Percentiles rank a stretch among this genome's conserved stretches.
Evolutionary conservation across 1,140 invertebrate genomes (phyloP).

Genomic region (Drosophila athabasca): DNA sequence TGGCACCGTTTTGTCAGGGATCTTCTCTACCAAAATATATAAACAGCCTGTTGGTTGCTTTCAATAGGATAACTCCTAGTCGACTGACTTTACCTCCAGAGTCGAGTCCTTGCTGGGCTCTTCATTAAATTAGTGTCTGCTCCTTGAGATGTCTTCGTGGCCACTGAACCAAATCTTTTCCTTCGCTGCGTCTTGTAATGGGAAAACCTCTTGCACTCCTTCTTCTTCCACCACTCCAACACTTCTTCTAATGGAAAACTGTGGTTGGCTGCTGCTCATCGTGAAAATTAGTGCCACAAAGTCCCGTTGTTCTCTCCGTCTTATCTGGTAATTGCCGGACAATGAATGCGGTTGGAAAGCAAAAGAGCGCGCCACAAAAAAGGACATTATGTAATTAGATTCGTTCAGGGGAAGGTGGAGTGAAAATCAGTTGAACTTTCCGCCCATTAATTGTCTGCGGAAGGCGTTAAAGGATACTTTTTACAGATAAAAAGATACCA

Average conservation of each 20-base stretch:
- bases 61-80: constrained; percentile 1
- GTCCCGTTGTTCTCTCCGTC: constrained; percentile 15
- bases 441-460: constrained; percentile 37
- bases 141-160: neutral
- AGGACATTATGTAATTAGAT: constrained; percentile 67
- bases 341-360: constrained; percentile 24
- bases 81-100: neutral
- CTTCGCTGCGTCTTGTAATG: neutral
- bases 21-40: no score
- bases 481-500: neutral
- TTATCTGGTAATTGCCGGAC: constrained; percentile 63
- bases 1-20: neutral
- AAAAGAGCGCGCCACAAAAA: constrained; percentile 25
- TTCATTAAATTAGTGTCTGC: constrained; percentile 45
- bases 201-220: constrained; percentile 8
- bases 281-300: constrained; percentile 55
- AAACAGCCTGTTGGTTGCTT: no score
- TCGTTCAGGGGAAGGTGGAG: constrained; percentile 8
- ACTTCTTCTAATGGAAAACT: constrained; percentile 24
- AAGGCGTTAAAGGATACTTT: constrained; percentile 20
- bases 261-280: constrained; percentile 24
- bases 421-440: constrained; percentile 39
- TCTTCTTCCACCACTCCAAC: constrained; percentile 5
- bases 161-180: neutral
- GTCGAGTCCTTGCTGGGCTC: constrained; percentile 12